These are phyloP conservation scores for Orthonevra nobilis DNA, from an alignment of 2,888 invertebrate species.

Conservation along the genomic window DNA sequence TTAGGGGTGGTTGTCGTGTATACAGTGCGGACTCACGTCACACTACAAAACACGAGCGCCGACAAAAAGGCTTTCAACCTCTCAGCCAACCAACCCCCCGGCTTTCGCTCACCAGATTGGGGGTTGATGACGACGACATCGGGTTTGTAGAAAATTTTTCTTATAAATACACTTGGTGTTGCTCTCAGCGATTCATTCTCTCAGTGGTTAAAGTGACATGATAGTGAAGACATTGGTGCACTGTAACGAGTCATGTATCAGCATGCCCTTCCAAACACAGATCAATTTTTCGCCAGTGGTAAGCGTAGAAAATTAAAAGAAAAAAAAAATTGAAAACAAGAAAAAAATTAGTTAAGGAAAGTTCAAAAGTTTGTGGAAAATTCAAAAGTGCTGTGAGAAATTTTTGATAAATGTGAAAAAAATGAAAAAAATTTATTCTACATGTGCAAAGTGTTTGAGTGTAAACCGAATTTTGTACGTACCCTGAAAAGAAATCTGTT, in stretches of 20 bases:
- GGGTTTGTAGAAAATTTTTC: slow-evolving; percentile 54
- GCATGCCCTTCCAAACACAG: slow-evolving; percentile 80
- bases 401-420: slow-evolving; percentile 19
- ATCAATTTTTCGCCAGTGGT: slow-evolving; percentile 80
- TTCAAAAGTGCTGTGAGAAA: slow-evolving; percentile 54
- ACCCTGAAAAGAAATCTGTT: slow-evolving; percentile 53
- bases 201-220: slow-evolving; percentile 81
- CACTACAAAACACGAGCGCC: not conserved
- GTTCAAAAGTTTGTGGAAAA: not conserved
- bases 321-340: slow-evolving; percentile 45
- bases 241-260: slow-evolving; percentile 81
- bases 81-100: not conserved
- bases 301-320: slow-evolving; percentile 72
- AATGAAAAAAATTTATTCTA: not conserved
- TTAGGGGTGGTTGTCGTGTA: slow-evolving; percentile 39
- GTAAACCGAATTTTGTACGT: slow-evolving; percentile 51
- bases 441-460: slow-evolving; percentile 26
- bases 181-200: slow-evolving; percentile 78
- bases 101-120: slow-evolving; percentile 16
- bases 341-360: slow-evolving; percentile 9
- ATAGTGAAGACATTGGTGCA: slow-evolving; percentile 80
- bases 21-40: slow-evolving; percentile 19
- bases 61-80: slow-evolving; percentile 2
- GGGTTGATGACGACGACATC: slow-evolving; percentile 27
- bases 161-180: slow-evolving; percentile 78